Base-by-base conservation (phyloP, 1,140 invertebrate genomes). In the Rhopalosiphum maidis region DNA sequence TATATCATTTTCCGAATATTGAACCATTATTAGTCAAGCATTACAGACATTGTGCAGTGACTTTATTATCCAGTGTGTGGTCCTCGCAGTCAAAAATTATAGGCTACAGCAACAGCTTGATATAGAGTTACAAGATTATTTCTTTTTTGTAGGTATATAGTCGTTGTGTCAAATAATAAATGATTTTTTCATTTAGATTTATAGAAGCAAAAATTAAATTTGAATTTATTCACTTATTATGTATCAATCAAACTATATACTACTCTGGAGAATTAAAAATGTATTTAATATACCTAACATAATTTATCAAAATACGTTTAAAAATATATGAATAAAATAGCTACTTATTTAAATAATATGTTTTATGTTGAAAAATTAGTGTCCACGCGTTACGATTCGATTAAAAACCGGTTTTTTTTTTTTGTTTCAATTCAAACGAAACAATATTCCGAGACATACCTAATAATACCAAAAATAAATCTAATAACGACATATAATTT, bases 381-480 rank as follows among this genome's bases (percentile, higher is more conserved):
- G 15, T 18, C n/a, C 60, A 77, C 11, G 30, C 60, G 60, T 68
- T 68, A 68, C 60, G 30, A 68, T 68, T 68, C 30, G 60, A 68
- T 77, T 77, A 77, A 15, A 77, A 77, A 77, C 60, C n/a, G 30
- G 30, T 77, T 77, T 77, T 77, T 68, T 77, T 68, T 60, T 55
- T 60, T 11, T 68, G 4, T n/a, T 68, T 77, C 30, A n/a, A n/a
- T 77, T 77, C 30, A 77, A 15, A 77, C n/a, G 30, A n/a, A 11
- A 77, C 4, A n/a, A 77, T 77, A n/a, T 77, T 77, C 15, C n/a
- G n/a, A 77, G 60, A 77, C 11, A 77, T 15, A n/a, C n/a, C n/a
- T n/a, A n/a, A 77, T 77, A n/a, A n/a, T 15, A 68, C n/a, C n/a
- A 77, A 68, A 77, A 77, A 77, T n/a, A 77, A 77, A 77, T n/a